These are phyloP conservation scores for Procambarus virginalis DNA, from an alignment of 1,140 invertebrate genomes.

Conservation along the genomic window DNA sequence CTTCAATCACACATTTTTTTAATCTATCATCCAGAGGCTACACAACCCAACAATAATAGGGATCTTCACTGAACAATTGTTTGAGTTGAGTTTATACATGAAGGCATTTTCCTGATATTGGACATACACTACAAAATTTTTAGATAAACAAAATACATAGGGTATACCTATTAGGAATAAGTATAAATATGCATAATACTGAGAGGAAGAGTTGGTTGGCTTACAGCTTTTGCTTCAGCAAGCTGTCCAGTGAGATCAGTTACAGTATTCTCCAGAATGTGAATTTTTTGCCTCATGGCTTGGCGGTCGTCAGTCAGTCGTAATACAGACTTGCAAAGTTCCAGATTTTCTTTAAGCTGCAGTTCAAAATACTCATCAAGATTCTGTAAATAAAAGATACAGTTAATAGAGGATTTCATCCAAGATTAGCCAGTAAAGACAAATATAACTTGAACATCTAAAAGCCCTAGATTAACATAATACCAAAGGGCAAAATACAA, in stretches of 20 bases:
- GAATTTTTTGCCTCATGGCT: not conserved
- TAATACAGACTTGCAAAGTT: slow-evolving; percentile 29
- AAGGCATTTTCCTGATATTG: not conserved
- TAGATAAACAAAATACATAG: not conserved
- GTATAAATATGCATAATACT: too few relatives aligned
- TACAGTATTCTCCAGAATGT: slow-evolving; percentile 13
- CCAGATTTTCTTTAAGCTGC: slow-evolving; percentile 29
- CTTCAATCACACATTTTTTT: too few relatives aligned
- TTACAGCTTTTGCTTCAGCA: slow-evolving; percentile 5
- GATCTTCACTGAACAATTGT: too few relatives aligned
- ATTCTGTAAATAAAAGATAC: not conserved
- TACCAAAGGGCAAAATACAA: too few relatives aligned
- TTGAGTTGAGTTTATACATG: too few relatives aligned
- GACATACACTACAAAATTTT: not conserved
- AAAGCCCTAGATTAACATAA: too few relatives aligned
- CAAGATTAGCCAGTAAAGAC: too few relatives aligned
- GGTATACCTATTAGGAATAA: not conserved
- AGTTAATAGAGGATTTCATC: too few relatives aligned
- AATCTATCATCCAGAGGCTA: too few relatives aligned
- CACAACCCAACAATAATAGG: too few relatives aligned
- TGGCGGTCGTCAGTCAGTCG: slow-evolving; percentile 29
- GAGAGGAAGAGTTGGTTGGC: not conserved
- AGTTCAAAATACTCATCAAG: slow-evolving; percentile 9
- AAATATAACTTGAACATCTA: too few relatives aligned
- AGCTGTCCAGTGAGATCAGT: slow-evolving; percentile 16